Base-by-base conservation (phyloP, 2,888 invertebrate genomes). In the Slavum lentiscoides region DNA sequence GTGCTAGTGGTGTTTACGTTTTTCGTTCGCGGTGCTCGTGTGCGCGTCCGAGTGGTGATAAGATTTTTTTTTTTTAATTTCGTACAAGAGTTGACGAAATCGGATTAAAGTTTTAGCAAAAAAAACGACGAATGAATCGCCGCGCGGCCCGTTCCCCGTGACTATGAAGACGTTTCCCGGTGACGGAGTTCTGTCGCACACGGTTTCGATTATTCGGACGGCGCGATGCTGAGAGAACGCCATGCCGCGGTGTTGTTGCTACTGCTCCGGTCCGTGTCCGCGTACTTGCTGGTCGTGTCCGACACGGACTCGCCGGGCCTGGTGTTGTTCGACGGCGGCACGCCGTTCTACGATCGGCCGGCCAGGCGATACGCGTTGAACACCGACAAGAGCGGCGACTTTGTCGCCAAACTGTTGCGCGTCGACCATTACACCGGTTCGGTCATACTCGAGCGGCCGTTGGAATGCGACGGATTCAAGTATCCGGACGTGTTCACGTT, bases 401-500 rank as follows among this genome's bases (percentile, higher is more conserved):
- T 94, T 87, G 94, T 95, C 21, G 91, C 92, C 84, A 92, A 92
- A 85, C 89, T 95, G 84, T 89, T 95, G 81, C 88, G 90, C 84
- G 93, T 95, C 82, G 92, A 93, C 86, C 89, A 90, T 81, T 91
- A 91, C 85, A 91, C 90, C 83, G 95, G 94, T 21, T 90, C 91
- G 83, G 92, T 94, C 81, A 90, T 90, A n/a, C 88, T 95, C 59
- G 89, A 91, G 83, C 91, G 92, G 85, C 89, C 89, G 77, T 88
- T 95, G 19, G 90, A 91, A 85, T 95, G 95, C 87, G 92, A 94
- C 85, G 94, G 94, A 83, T 89, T 93, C 55, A 91, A 92, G 84
- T 94, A 95, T 85, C 94, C 95, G 0, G 92, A 92, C 85, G 89
- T 95, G 81, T 94, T 95, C 86, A 94, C 94, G 7, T 90, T 94